Evolutionary conservation across 2,797 vertebrate species (phyloP).

Genomic region (Spondyliosoma cantharus): DNA sequence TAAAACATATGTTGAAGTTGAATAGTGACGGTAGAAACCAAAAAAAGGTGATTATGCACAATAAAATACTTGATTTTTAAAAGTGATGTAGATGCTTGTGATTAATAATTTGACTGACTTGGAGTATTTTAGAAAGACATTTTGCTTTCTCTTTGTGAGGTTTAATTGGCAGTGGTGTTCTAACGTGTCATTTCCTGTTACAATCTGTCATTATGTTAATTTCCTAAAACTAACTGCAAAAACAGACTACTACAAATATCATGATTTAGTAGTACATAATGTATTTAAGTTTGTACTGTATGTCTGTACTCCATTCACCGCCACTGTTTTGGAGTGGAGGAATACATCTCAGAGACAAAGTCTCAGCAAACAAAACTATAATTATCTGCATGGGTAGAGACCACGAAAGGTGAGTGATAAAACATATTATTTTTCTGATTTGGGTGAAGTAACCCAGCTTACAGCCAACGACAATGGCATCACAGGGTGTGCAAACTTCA

Average conservation of each 20-base stretch:
- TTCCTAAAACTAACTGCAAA: neutral
- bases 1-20: neutral
- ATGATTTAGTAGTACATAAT: neutral
- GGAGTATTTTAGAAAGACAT: neutral
- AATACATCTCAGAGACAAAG: conserved; percentile 35
- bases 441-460: conserved; percentile 21
- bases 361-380: conserved; percentile 20
- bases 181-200: neutral
- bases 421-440: neutral
- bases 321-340: conserved; percentile 22
- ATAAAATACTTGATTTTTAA: neutral
- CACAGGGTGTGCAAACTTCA: neutral
- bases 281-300: neutral
- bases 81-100: neutral
- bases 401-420: neutral
- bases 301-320: conserved; percentile 4
- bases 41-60: neutral
- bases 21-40: too few species aligned
- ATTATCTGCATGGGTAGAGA: conserved; percentile 16
- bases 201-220: neutral
- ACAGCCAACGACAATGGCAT: neutral
- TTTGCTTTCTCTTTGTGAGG: conserved; percentile 26
- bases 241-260: neutral
- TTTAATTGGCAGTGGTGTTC: conserved; percentile 14
- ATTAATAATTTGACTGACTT: neutral